Conservation (phyloP, 2,797 vertebrate genomes). For the Paramormyrops hopkinsi region DNA sequence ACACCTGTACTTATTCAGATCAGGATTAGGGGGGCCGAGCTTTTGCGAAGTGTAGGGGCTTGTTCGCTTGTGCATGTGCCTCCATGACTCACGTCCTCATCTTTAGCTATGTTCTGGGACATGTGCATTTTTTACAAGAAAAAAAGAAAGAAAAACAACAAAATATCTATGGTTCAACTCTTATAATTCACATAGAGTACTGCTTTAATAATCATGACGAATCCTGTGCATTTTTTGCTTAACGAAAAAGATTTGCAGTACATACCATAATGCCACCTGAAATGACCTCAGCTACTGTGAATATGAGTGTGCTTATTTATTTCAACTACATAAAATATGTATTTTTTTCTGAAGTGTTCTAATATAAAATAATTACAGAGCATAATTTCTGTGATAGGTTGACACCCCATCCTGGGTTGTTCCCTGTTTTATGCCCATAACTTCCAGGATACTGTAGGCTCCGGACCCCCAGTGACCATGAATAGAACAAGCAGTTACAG, state of each 20-base stretch:
- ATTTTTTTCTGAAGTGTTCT: neutral
- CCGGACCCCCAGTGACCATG: neutral
- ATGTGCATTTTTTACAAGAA: neutral
- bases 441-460: neutral
- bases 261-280: neutral
- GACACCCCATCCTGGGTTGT: neutral
- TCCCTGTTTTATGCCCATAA: neutral
- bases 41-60: slow-evolving; percentile 25
- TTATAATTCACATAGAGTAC: neutral
- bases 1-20: slow-evolving; percentile 27
- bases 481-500: neutral
- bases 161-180: neutral
- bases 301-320: neutral
- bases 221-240: neutral
- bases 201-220: neutral
- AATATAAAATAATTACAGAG: neutral
- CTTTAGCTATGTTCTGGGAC: slow-evolving; percentile 17
- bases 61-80: slow-evolving; percentile 14
- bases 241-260: neutral
- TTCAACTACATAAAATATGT: neutral
- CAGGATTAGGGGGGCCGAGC: slow-evolving; percentile 16
- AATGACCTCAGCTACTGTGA: neutral
- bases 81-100: slow-evolving; percentile 23
- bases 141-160: neutral
- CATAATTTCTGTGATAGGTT: neutral